A percentile compares a stretch with the other conserved stretches of the same genome.
phyloP scores from a whole-genome alignment of 2,113 vertebrate species.

The Eupsittula cactorum region DNA sequence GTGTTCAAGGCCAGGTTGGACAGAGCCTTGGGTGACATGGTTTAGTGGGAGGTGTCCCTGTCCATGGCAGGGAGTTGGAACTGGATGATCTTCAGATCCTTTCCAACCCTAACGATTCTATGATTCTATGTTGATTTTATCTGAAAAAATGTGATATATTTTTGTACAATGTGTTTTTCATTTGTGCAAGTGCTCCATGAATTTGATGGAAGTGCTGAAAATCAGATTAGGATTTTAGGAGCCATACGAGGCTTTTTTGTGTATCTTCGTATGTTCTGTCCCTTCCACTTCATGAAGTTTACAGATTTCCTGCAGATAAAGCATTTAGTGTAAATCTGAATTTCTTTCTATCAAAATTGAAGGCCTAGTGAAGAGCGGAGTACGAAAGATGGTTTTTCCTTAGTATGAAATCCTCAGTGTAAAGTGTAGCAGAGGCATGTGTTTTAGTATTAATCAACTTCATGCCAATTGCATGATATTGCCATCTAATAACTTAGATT shows the following conservation, averaged over 20 bases:
- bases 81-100: too few relatives aligned
- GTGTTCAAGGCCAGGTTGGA: too few relatives aligned
- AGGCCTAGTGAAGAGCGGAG: background rate
- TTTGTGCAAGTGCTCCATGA: background rate
- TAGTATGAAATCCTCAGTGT: background rate
- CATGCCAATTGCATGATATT: background rate
- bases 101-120: too few relatives aligned
- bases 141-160: background rate
- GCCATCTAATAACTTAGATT: background rate
- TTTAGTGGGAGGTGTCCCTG: too few relatives aligned
- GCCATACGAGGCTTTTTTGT: background rate
- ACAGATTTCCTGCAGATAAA: background rate
- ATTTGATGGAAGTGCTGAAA: background rate
- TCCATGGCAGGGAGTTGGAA: too few relatives aligned
- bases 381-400: background rate
- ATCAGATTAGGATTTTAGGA: background rate
- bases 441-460: background rate
- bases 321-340: background rate
- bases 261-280: background rate
- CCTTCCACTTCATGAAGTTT: background rate
- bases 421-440: background rate
- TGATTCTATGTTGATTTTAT: background rate
- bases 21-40: too few relatives aligned
- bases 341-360: background rate
- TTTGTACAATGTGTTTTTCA: background rate